Conservation (phyloP, 2,113 vertebrate species). For the Murina feae region DNA sequence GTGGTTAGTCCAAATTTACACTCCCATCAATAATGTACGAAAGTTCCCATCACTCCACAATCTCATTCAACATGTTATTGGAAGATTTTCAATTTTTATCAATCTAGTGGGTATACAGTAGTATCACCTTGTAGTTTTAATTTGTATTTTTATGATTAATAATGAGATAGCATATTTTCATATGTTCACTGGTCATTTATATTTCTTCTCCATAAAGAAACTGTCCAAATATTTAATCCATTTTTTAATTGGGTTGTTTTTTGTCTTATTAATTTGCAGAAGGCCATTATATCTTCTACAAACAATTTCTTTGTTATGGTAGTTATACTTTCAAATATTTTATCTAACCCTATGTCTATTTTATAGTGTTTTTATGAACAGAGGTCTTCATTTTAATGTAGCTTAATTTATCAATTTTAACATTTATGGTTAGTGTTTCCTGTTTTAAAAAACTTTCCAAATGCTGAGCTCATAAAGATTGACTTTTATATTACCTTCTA, state of each 20-base stretch:
- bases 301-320: neutral
- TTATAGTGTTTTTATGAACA: constrained; percentile 4
- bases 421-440: neutral
- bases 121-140: neutral
- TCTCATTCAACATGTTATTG: neutral
- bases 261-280: neutral
- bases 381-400: neutral
- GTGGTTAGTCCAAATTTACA: neutral
- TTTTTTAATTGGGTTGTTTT: neutral
- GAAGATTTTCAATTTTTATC: neutral
- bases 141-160: neutral
- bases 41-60: neutral
- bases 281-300: neutral
- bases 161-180: neutral
- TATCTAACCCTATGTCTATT: neutral
- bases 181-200: neutral
- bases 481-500: constrained; percentile 26
- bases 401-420: constrained; percentile 30
- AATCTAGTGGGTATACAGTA: neutral
- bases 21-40: neutral
- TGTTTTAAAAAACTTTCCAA: neutral
- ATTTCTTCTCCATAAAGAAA: neutral
- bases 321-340: constrained; percentile 25
- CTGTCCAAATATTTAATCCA: neutral
- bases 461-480: neutral